phyloP scores from a whole-genome alignment of 2,797 vertebrate genomes.

The Cuniculus paca region DNA sequence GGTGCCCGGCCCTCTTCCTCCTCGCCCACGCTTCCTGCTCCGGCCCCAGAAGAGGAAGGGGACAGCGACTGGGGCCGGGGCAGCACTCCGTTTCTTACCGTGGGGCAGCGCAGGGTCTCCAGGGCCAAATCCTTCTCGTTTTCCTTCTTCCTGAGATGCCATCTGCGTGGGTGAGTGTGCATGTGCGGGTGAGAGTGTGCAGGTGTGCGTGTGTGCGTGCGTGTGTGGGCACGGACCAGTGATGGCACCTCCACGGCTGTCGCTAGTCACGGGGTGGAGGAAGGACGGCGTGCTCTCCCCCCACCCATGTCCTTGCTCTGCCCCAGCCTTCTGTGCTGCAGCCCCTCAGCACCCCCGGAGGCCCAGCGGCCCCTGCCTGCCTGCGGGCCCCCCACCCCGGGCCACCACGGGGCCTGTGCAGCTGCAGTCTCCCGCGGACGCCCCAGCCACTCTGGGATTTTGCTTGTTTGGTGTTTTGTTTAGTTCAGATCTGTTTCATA shows the following conservation, averaged over 20 bases:
- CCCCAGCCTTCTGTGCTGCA: background rate
- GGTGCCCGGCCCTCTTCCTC: background rate
- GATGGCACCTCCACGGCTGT: accelerated
- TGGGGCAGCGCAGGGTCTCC: background rate
- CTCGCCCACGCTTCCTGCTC: background rate
- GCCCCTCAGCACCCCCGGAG: background rate
- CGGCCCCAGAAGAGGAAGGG: background rate
- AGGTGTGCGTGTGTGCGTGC: background rate
- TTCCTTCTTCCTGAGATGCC: slow-evolving; percentile 7
- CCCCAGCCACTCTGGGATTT: slow-evolving; percentile 24
- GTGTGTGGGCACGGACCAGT: background rate
- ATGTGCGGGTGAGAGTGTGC: background rate
- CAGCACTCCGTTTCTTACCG: background rate
- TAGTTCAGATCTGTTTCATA: slow-evolving; percentile 51
- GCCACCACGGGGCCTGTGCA: background rate
- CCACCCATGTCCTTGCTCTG: background rate
- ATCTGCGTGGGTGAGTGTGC: background rate
- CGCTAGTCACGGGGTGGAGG: background rate
- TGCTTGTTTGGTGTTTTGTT: slow-evolving; percentile 60
- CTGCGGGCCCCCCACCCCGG: background rate
- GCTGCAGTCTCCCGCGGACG: background rate
- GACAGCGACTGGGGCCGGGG: background rate
- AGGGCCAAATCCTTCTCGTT: slow-evolving; percentile 13
- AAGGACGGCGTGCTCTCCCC: background rate
- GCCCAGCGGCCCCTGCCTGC: background rate